Percentiles rank a stretch among this genome's conserved stretches.
These are phyloP conservation scores for Macrostomum lignano DNA, from an alignment of 1,140 invertebrate genomes.

Conservation along the genomic window DNA sequence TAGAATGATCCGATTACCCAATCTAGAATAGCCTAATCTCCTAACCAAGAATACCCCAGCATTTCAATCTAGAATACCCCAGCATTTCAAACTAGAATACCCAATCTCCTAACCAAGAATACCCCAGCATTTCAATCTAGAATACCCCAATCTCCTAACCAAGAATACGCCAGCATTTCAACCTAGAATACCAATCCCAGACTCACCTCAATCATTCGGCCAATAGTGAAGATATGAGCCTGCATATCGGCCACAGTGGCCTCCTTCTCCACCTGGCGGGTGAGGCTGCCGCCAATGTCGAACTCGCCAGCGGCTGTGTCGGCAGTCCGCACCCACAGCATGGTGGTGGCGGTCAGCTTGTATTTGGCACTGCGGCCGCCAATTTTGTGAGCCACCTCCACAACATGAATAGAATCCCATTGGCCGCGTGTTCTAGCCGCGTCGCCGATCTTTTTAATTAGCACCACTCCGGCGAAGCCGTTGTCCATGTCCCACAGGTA, in stretches of 20 bases:
- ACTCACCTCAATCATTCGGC: conserved; percentile 38
- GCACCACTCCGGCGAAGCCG: conserved; percentile 88
- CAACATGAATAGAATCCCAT: conserved; percentile 98
- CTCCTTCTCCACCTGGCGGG: conserved; percentile 76
- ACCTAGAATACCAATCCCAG: no score
- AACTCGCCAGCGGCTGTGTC: conserved; percentile 81
- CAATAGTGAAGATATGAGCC: conserved; percentile 92
- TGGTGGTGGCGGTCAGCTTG: conserved; percentile 89
- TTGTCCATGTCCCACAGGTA: conserved; percentile 89
- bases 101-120: no score
- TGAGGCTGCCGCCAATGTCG: conserved; percentile 88
- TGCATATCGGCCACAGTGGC: conserved; percentile 46
- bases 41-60: no score
- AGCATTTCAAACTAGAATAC: no score
- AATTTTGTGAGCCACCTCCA: conserved; percentile 76
- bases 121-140: no score
- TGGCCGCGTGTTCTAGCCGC: conserved; percentile 80
- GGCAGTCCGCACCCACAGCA: conserved; percentile 95
- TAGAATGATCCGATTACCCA: no score
- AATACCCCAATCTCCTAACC: no score
- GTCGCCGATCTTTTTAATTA: conserved; percentile 94
- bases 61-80: no score
- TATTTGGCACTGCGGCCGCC: conserved; percentile 76
- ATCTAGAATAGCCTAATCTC: no score
- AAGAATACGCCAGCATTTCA: no score